Base-by-base conservation (phyloP, 2,797 vertebrate species). In the Pipistrellus pygmaeus region DNA sequence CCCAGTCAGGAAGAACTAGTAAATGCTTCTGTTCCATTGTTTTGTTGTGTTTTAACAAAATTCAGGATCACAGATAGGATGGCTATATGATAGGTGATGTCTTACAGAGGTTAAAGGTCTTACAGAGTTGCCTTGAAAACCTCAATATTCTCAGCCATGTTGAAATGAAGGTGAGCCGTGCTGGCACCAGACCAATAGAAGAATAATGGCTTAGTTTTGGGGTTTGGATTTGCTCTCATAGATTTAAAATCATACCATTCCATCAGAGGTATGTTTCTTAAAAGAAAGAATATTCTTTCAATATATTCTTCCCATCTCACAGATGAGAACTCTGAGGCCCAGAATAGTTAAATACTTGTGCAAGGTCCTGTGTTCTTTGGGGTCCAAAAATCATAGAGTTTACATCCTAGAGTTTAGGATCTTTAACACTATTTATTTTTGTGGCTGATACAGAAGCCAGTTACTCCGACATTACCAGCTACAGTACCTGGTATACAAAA, bases 201-300 rank as follows among this genome's bases (percentile, higher is more conserved):
- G 55, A 78, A 94, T 8, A 82, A 76, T 32, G 35, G 14, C 66
- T 75, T 23, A 21, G 66, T 38, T 73, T 78, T n/a, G 12, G 30
- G 8, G 38, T 93, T 91, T 35, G 12, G 3, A 57, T 76, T 80
- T 81, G 32, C 71, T 80, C 48, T 46, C 46, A 62, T 2, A 57
- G 15, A 86, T 96, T 64, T 93, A 55, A 92, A 94, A 75, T 57
- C 8, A 84, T 32, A 14, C 75, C 20, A 6, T 90, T 90, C 14
- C 68, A 75, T 85, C 73, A 92, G 17, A 96, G n/a, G 20, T 18
- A 76, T 72, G 23, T 93, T 92, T 92, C 55, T 90, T 48, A 77
- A 86, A 11, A 81, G 27, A 95, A 96, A 87, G 32, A 86, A 75
- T 6, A 12, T 71, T 83, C 30, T 23, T 86, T 95, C 78, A 64